These are phyloP conservation scores for Dendrolimus kikuchii DNA, from an alignment of 1,140 invertebrate species.

Conservation along the genomic window DNA sequence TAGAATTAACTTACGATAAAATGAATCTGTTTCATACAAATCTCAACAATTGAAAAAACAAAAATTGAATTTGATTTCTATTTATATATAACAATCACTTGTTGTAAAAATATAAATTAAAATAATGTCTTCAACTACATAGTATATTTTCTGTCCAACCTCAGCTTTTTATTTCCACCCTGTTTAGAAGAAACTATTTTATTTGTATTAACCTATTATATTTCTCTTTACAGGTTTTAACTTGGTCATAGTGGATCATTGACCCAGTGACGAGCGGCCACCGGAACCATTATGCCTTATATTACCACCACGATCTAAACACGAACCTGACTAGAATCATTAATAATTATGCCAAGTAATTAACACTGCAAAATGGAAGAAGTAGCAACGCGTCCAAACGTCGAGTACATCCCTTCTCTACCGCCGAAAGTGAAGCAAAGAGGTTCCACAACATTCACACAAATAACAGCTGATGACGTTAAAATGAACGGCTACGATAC, in stretches of 20 bases:
- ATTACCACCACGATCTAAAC: conserved; percentile 49
- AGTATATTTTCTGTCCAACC: too few species aligned
- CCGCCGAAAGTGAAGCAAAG: conserved; percentile 50
- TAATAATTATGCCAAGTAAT: conserved; percentile 65
- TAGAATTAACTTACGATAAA: too few species aligned
- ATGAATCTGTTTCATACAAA: too few species aligned
- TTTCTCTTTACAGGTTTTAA: conserved; percentile 53
- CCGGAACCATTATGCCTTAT: conserved; percentile 69
- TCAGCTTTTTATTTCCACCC: too few species aligned
- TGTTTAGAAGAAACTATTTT: too few species aligned
- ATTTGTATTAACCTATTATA: conserved; percentile 19
- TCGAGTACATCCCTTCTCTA: conserved; percentile 58
- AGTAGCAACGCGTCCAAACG: conserved; percentile 43
- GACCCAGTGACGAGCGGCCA: conserved; percentile 48
- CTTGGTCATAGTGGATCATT: conserved; percentile 40
- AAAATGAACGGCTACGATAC: conserved; percentile 40
- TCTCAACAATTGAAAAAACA: too few species aligned
- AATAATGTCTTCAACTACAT: too few species aligned
- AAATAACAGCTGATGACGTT: conserved; percentile 48
- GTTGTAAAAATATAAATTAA: too few species aligned
- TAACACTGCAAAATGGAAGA: conserved; percentile 57
- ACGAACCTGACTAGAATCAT: conserved; percentile 52
- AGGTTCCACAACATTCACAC: conserved; percentile 58
- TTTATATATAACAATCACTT: too few species aligned
- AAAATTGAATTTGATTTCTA: too few species aligned